Conservation (phyloP, 2,113 vertebrate species). For the Gymnobelideus leadbeateri region DNA sequence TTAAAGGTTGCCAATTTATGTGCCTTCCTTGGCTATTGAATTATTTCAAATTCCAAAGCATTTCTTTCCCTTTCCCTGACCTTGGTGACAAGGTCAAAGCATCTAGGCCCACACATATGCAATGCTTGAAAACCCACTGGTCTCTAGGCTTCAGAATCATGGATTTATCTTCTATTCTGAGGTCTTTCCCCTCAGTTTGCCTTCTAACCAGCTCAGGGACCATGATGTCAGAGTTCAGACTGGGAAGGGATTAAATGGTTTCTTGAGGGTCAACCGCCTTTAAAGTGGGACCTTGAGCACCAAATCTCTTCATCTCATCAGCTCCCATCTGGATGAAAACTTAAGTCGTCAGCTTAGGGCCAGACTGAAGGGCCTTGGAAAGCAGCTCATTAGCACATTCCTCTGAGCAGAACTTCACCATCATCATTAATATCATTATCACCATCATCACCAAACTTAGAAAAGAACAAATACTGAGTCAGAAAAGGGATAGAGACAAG, state of each 20-base stretch:
- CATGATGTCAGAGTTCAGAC: constrained; percentile 48
- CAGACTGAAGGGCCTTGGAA: not conserved
- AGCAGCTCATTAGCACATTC: not conserved
- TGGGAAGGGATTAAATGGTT: constrained; percentile 75
- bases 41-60: not conserved
- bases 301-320: constrained; percentile 66
- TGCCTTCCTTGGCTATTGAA: not conserved
- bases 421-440: not conserved
- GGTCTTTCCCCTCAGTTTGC: constrained; percentile 75
- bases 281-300: constrained; percentile 20
- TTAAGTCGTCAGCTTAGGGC: constrained; percentile 26
- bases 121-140: not conserved
- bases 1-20: not conserved
- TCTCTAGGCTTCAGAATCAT: not conserved
- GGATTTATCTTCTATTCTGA: constrained; percentile 80
- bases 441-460: not conserved
- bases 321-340: constrained; percentile 29
- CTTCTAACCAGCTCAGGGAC: constrained; percentile 62
- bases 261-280: constrained; percentile 46
- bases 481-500: not conserved
- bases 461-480: not conserved
- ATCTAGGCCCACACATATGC: not conserved
- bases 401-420: not conserved
- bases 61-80: not conserved
- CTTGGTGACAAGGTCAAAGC: not conserved